Base-by-base conservation (phyloP, 2,113 vertebrate species). In the Scopus umbretta region DNA sequence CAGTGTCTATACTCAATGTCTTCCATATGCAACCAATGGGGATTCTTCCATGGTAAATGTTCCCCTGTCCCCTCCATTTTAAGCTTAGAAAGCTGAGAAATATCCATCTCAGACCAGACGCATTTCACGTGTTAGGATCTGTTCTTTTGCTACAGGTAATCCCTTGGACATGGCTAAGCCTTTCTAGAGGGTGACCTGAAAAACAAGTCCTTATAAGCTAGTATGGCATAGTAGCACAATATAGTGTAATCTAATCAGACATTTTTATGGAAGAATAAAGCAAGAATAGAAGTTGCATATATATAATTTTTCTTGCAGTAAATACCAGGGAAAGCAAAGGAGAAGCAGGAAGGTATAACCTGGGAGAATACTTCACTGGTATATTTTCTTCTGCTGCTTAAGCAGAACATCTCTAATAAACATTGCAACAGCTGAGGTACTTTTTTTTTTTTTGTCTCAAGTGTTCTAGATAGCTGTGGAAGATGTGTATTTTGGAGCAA, bases 71-170 rank as follows among this genome's bases (percentile, higher is more conserved):
- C 43, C 6, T 59, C 20, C 16, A 5, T 80, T 75, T 91, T 66
- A 50, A 55, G 13, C 23, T 55, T 32, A 42, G 50, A 65, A 80
- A 71, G 19, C 47, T 61, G 40, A 61, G 72, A 71, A 22, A 32
- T 70, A 1, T 21, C 15, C 2, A 0, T 59, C 38, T 90, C 38
- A 26, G 38, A n/a, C 21, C 0, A 5, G 56, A 50, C 10, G 16
- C 9, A 16, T 65, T 59, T 63, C 0, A 1, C 17, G 2, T 45
- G 38, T 68, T 23, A n/a, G 55, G 13, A 55, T 73, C 42, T 27
- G 18, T 21, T 58, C 43, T 10, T 7, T 84, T 50, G 13, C 58
- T 34, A 26, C 32, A 61, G 42, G 14, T 55, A 53, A 11, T 59
- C 23, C 23, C 38, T 26, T 49, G 38, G 30, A 43, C 13, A 23